A percentile compares a stretch with the other conserved stretches of the same genome.
phyloP scores from a whole-genome alignment of 2,113 vertebrate genomes.

The Prietella phreatophila region DNA sequence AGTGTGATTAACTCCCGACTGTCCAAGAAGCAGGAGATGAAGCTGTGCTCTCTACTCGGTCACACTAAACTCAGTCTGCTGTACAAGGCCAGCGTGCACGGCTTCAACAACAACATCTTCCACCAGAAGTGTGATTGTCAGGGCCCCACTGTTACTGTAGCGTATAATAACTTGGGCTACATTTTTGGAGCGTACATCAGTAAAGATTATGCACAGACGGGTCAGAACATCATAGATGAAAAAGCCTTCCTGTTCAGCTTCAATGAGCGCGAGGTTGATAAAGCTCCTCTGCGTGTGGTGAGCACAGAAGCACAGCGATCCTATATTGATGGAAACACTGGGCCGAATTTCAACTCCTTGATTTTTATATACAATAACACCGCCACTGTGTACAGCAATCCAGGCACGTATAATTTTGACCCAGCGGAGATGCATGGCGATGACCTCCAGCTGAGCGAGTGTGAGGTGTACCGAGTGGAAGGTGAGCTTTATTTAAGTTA shows the following conservation, averaged over 20 bases:
- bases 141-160: constrained; percentile 64
- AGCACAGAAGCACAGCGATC: constrained; percentile 30
- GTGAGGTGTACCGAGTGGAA: constrained; percentile 67
- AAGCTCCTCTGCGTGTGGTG: constrained; percentile 29
- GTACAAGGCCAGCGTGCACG: constrained; percentile 64
- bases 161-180: constrained; percentile 62
- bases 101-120: constrained; percentile 55
- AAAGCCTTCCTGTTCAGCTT: constrained; percentile 67
- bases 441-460: constrained; percentile 59
- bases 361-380: constrained; percentile 23
- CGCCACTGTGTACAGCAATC: background rate
- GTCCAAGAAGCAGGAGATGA: constrained; percentile 48
- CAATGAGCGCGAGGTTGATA: constrained; percentile 17
- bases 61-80: constrained; percentile 55
- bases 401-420: constrained; percentile 51
- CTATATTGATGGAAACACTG: background rate
- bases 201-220: constrained; percentile 53
- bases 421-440: constrained; percentile 59
- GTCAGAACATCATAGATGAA: constrained; percentile 45
- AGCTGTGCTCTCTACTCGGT: constrained; percentile 52
- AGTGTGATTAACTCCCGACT: constrained; percentile 44
- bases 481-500: constrained; percentile 44
- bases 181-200: constrained; percentile 67
- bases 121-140: constrained; percentile 59
- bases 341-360: constrained; percentile 61